phyloP scores from a whole-genome alignment of 2,888 invertebrate genomes.

The Anodontia alba region DNA sequence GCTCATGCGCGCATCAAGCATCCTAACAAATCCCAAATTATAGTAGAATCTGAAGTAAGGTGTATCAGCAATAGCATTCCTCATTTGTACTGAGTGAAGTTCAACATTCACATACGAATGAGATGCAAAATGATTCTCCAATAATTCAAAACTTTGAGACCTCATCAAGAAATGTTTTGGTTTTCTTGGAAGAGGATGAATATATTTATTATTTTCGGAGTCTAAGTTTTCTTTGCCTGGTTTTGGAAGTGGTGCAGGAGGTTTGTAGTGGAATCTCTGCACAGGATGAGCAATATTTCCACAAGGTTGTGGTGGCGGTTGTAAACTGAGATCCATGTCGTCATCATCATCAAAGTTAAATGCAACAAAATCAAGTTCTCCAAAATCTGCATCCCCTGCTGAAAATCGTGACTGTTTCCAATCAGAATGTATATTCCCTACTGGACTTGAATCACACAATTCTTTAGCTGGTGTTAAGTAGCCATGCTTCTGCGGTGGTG shows the following conservation, averaged over 20 bases:
- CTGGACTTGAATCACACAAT: constrained; percentile 4
- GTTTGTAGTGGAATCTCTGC: constrained; percentile 34
- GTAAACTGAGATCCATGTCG: background rate
- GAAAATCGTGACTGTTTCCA: background rate
- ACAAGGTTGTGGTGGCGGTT: background rate
- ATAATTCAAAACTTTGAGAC: constrained; percentile 32
- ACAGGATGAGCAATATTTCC: background rate
- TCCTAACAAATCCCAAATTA: constrained; percentile 44
- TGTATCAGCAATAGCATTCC: constrained; percentile 45
- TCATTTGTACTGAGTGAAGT: constrained; percentile 33
- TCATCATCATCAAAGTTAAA: background rate
- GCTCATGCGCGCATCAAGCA: constrained; percentile 38
- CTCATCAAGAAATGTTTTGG: constrained; percentile 23
- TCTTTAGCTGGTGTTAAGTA: background rate
- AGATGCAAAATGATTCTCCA: constrained; percentile 13
- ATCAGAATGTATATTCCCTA: background rate
- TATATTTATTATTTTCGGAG: background rate
- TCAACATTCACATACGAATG: constrained; percentile 48
- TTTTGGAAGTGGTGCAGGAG: background rate
- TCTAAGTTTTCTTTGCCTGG: background rate
- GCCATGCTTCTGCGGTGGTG: background rate
- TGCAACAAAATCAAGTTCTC: background rate
- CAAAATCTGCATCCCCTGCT: background rate
- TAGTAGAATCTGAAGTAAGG: constrained; percentile 56
- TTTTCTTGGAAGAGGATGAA: constrained; percentile 15